phyloP scores from a whole-genome alignment of 2,888 invertebrate species.

The Drymonia ruficornis region DNA sequence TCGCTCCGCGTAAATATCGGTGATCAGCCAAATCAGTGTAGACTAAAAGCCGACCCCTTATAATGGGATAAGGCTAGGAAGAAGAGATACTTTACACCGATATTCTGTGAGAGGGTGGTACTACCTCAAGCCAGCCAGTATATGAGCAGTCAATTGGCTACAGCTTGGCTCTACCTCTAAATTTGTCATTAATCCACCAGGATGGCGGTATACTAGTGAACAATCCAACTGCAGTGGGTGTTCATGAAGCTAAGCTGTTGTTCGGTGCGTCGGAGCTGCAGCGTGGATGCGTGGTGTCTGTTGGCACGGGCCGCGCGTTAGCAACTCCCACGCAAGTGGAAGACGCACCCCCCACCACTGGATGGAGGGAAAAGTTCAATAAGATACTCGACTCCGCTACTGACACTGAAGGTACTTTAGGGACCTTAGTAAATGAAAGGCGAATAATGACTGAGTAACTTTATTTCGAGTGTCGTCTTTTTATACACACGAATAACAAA shows the following conservation, averaged over 20 bases:
- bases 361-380: constrained; percentile 91
- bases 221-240: constrained; percentile 94
- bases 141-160: too few relatives aligned
- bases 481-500: too few relatives aligned
- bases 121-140: too few relatives aligned
- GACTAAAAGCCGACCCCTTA: too few relatives aligned
- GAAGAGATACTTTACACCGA: too few relatives aligned
- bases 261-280: constrained; percentile 91
- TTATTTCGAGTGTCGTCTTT: too few relatives aligned
- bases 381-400: constrained; percentile 94
- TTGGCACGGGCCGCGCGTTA: constrained; percentile 90
- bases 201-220: constrained; percentile 94
- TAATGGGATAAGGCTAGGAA: too few relatives aligned
- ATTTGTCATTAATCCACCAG: constrained; percentile 51
- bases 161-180: too few relatives aligned
- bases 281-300: constrained; percentile 89
- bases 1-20: too few relatives aligned
- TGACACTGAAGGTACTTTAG: constrained; percentile 90
- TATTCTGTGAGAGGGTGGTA: too few relatives aligned
- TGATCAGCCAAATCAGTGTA: too few relatives aligned
- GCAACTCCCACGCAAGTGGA: constrained; percentile 37
- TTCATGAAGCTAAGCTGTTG: constrained; percentile 93
- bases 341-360: constrained; percentile 63
- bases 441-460: too few relatives aligned
- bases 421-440: neutral